These are phyloP conservation scores for Apotomis betuletana DNA, from an alignment of 2,888 invertebrate species.

Conservation along the genomic window DNA sequence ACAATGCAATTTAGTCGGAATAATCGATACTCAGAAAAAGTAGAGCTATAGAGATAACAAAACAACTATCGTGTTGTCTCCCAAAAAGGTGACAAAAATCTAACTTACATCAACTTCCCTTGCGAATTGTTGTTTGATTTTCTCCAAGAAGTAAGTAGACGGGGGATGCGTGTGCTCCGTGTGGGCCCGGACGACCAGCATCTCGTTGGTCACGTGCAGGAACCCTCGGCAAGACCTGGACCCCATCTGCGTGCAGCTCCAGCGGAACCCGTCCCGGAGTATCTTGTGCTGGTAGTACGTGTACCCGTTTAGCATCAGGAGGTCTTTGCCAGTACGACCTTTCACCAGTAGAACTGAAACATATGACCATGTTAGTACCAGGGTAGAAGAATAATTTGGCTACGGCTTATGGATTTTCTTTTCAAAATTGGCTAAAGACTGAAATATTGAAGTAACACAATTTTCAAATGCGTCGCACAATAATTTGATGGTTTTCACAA, in stretches of 20 bases:
- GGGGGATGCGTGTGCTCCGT: constrained; percentile 76
- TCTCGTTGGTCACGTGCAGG: constrained; percentile 72
- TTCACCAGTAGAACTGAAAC: constrained; percentile 74
- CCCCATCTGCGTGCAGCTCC: constrained; percentile 81
- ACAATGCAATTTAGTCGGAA: too few relatives aligned
- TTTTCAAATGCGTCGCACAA: too few relatives aligned
- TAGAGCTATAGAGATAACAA: too few relatives aligned
- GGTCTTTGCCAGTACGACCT: constrained; percentile 72
- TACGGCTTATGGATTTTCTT: too few relatives aligned
- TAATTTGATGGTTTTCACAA: too few relatives aligned
- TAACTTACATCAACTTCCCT: constrained; percentile 48
- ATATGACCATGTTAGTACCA: constrained; percentile 42
- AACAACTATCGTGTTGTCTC: too few relatives aligned
- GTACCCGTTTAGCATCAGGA: constrained; percentile 75
- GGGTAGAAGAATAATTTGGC: neutral
- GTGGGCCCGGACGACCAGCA: constrained; percentile 71
- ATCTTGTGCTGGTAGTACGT: constrained; percentile 78
- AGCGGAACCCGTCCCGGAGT: constrained; percentile 72
- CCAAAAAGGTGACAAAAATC: neutral
- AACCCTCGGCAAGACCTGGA: constrained; percentile 77
- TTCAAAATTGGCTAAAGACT: too few relatives aligned
- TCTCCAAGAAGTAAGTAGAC: constrained; percentile 66
- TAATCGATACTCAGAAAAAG: too few relatives aligned
- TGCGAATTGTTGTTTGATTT: constrained; percentile 54
- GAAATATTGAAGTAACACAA: too few relatives aligned